phyloP scores from a whole-genome alignment of 35 echinoderm and acorn worm species.

The Heliocidaris tuberculata region DNA sequence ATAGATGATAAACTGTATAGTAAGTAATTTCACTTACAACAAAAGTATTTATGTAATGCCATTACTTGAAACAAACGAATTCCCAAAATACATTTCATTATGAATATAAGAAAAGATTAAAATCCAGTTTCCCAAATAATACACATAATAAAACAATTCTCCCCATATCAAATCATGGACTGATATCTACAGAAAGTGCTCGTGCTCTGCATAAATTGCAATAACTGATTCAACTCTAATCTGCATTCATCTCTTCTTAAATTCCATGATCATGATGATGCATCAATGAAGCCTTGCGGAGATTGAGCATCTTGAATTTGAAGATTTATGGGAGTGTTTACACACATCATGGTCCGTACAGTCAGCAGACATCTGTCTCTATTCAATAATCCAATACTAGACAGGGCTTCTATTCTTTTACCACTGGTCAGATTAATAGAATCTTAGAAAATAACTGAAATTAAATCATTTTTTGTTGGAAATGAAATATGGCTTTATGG shows the following conservation, averaged over 20 bases:
- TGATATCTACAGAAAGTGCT: neutral
- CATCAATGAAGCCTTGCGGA: neutral
- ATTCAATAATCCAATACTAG: neutral
- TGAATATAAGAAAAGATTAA: neutral
- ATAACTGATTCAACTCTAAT: neutral
- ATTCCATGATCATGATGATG: constrained; percentile 10
- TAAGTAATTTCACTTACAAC: too few species aligned
- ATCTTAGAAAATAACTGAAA: neutral
- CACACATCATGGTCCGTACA: neutral
- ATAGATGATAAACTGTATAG: too few species aligned
- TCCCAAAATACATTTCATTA: too few species aligned
- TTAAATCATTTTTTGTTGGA: neutral
- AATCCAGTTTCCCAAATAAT: neutral
- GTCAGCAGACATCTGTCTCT: neutral
- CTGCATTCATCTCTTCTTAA: neutral
- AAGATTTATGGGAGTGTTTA: neutral
- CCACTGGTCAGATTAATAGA: neutral
- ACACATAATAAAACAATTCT: neutral
- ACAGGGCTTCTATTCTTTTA: neutral
- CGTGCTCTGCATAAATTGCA: neutral
- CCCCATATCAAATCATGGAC: neutral
- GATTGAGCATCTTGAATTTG: neutral
- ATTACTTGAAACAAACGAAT: too few species aligned
- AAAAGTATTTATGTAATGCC: too few species aligned
- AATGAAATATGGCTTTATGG: neutral